These are phyloP conservation scores for Trochalopteron elliotii DNA, from an alignment of 2,113 vertebrate genomes.

Conservation along the genomic window DNA sequence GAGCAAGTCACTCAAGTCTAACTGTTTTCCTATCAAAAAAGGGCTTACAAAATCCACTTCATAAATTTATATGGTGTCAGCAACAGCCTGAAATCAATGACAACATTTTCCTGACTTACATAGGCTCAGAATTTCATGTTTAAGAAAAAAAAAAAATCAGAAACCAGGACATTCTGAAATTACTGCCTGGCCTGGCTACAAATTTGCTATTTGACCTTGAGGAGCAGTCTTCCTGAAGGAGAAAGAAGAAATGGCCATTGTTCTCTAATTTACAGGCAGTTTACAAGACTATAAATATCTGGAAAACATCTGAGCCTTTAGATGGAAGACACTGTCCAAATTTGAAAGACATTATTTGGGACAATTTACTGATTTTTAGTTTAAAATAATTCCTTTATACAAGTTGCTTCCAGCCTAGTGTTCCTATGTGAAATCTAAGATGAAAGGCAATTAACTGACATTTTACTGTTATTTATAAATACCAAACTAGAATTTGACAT, in stretches of 20 bases:
- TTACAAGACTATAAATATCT: background rate
- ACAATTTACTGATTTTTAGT: background rate
- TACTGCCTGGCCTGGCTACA: background rate
- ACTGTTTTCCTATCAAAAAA: background rate
- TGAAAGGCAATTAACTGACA: background rate
- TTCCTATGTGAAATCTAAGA: background rate
- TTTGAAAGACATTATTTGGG: background rate
- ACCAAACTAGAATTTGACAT: background rate
- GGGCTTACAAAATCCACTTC: background rate
- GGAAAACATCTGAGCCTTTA: background rate
- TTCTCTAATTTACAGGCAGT: background rate
- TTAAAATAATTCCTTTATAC: background rate
- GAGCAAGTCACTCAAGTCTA: background rate
- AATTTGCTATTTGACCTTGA: background rate
- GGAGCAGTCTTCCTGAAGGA: background rate
- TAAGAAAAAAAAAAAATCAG: background rate
- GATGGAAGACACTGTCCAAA: background rate
- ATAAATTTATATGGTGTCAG: background rate
- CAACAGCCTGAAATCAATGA: background rate
- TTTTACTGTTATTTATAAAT: constrained; percentile 33
- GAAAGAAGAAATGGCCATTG: background rate
- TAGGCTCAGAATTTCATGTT: background rate
- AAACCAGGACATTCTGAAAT: background rate
- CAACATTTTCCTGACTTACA: background rate
- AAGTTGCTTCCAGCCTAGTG: background rate